Evolutionary conservation across 2,797 vertebrate species (phyloP), one percentile per base, ranked within the genome.

Genomic region (Nasua narica): DNA sequence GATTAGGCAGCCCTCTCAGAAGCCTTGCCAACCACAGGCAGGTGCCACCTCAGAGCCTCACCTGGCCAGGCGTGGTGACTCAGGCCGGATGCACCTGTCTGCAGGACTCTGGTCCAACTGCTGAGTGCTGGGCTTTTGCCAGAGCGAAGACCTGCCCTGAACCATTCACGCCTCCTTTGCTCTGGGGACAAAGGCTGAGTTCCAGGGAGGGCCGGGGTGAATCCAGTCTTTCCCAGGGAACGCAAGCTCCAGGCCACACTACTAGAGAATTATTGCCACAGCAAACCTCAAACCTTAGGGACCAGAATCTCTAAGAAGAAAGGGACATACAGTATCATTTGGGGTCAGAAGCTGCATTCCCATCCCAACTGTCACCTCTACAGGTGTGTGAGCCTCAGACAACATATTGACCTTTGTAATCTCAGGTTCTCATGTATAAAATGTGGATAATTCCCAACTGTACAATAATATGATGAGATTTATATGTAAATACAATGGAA

Each of bases 21-120:
- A 98, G 97, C 94, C 92, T 91, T 97, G 98, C 98, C 98, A 98
- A 65, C 62, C 88, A 12, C 29, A 60, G 78, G 77, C 97, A 98
- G 97, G 97, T 97, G 95, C 74, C 88, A 94, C 86, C 88, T 79
- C 69, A 60, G 89, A 95, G 92, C 86, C 58, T 92, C 96, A 97
- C 97, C 97, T 97, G 96, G 97, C 95, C 94, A 35, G 9, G 94
- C 54, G 0, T 9, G 48, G 92, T 94, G 94, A 94, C 95, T 97
- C 85, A 76, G 69, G 95, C 96, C 94, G 37, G 93, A 97, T 46
- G 65, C 97, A 97, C 95, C 98, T 97, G 97, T 83, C 90, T 92
- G 23, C 12, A 88, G 95, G 82, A 84, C 93, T 96, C 56, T 54
- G 46, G 58, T 77, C 94, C 90, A 92, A 52, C 60, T 93, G 46